Conservation (phyloP, 2,797 vertebrate species). For the Manis crassicaudata region DNA sequence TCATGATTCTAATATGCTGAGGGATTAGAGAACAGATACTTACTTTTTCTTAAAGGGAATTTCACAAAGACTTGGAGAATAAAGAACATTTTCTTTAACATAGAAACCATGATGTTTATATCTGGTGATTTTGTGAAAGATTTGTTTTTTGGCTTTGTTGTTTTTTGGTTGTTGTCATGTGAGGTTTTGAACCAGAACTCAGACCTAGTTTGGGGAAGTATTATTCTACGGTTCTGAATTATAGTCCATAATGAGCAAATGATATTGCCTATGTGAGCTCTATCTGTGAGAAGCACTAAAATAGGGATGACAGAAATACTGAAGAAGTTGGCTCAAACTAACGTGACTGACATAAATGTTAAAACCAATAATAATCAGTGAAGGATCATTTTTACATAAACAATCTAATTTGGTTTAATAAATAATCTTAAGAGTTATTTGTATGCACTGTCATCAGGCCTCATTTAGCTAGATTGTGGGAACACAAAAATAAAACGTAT, state of each 20-base stretch:
- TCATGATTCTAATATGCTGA: background rate
- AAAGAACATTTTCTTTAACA: background rate
- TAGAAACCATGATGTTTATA: background rate
- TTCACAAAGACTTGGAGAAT: conserved; percentile 35
- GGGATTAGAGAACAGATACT: background rate
- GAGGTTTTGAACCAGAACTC: conserved; percentile 1
- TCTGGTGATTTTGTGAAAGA: background rate
- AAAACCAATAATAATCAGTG: background rate
- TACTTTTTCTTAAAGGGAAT: background rate
- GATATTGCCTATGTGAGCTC: background rate
- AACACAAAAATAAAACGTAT: background rate
- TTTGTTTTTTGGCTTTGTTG: background rate
- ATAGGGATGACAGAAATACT: background rate
- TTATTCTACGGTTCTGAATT: background rate
- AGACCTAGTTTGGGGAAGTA: background rate
- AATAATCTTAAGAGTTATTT: background rate
- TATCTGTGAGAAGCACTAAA: background rate
- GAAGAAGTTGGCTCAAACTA: background rate
- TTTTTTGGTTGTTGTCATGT: background rate
- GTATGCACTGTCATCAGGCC: background rate
- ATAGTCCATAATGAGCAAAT: background rate
- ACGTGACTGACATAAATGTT: background rate
- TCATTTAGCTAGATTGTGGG: background rate
- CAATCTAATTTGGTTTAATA: background rate
- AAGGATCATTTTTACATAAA: background rate